Base-by-base conservation (phyloP, 2,888 invertebrate species). In the Crioceris asparagi region DNA sequence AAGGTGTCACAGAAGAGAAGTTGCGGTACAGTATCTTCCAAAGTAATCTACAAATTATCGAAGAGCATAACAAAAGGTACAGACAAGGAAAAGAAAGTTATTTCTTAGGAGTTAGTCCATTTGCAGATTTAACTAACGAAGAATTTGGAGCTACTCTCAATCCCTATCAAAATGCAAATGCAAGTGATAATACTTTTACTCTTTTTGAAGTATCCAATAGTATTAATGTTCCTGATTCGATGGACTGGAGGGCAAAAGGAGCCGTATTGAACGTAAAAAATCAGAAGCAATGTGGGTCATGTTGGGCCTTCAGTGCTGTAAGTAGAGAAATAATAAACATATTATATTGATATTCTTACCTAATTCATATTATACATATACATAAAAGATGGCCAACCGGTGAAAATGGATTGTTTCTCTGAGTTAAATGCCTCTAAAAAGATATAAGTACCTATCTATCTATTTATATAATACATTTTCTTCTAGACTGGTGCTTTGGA, bases 401-500 rank as follows among this genome's bases (percentile, higher is more conserved):
- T n/a, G n/a, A n/a, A n/a, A n/a, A n/a, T n/a, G n/a, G n/a, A n/a
- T n/a, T n/a, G n/a, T n/a, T n/a, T n/a, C n/a, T n/a, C n/a, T n/a
- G n/a, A n/a, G n/a, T n/a, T n/a, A n/a, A n/a, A n/a, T n/a, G n/a
- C n/a, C n/a, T n/a, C n/a, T n/a, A n/a, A n/a, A n/a, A n/a, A n/a
- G n/a, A n/a, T 7, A 21, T 21, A 21, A 21, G 7, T 21, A 21
- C 23, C 7, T n/a, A n/a, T n/a, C n/a, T n/a, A n/a, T n/a, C n/a
- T n/a, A n/a, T n/a, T n/a, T n/a, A n/a, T n/a, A n/a, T 19, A 7
- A 29, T 23, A 53, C 61, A 3, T 6, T 27, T 7, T 12, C 2
- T n/a, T 11, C 12, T 27, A 88, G 79, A 92, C 91, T 35, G 94
- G 91, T 12, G 67, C 88, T 0, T 65, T 92, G 10, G 91, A 91